Evolutionary conservation across 2,797 vertebrate genomes (phyloP), one percentile per base, ranked within the genome.

Genomic region (Dendrocincla tyrannina): DNA sequence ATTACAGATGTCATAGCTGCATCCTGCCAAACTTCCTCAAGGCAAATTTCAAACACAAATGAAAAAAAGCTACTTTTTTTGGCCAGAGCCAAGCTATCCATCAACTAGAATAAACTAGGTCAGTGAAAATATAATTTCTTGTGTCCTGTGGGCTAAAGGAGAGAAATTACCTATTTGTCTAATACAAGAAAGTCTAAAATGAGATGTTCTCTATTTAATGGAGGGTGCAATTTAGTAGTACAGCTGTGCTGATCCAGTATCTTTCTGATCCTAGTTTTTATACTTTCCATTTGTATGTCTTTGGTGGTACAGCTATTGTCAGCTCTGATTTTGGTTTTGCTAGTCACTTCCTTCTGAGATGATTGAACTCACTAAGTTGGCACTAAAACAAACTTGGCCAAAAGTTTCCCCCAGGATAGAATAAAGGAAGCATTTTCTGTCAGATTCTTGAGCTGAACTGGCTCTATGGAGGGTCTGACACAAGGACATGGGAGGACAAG

Each of bases 21-120:
- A 83, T 49, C 78, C 35, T 92, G 91, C 78, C 92, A 95, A 67
- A 70, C 25, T 42, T 86, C 56, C 81, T 87, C 35, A 67, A 86
- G 91, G 78, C 59, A 63, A 79, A 74, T 53, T 91, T 44, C 35
- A 46, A 72, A 53, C 24, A 72, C 33, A 88, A 89, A 85, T 56
- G 35, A 66, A 41, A 46, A 89, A 87, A 83, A 70, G 24, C 15
- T 76, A 58, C 20, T 44, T 53, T 67, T 39, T 95, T 69, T 3
- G 2, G 24, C 39, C 62, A 35, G 60, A 58, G 44, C 17, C 49
- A 82, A 91, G 8, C 23, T 79, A 47, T 82, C 13, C 22, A 77
- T 53, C 32, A 91, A 80, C 11, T 41, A 60, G 49, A 42, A 49
- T 56, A 66, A 94, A 58, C 16, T 62, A 77, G 72, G 63, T 7